Conservation (phyloP, 2,797 vertebrate species). For the Danio aesculapii region DNA sequence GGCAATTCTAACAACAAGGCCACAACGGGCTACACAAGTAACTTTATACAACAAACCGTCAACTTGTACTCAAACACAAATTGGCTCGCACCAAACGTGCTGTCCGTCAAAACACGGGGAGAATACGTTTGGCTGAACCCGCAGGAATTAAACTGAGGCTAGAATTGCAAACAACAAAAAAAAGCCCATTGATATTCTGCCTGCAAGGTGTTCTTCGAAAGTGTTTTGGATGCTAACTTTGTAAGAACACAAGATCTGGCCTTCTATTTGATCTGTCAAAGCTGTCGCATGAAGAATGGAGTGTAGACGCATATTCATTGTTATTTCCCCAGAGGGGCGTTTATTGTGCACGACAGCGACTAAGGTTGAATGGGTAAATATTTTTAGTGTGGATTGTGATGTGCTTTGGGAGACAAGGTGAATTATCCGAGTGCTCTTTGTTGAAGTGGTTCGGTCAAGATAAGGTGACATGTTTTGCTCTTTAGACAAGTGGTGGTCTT, state of each 20-base stretch:
- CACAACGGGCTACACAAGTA: conserved; percentile 22
- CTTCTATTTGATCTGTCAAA: conserved; percentile 35
- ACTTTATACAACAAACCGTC: conserved; percentile 51
- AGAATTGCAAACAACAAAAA: conserved; percentile 37
- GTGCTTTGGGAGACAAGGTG: conserved; percentile 19
- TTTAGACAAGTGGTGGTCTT: conserved; percentile 11
- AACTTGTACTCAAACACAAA: conserved; percentile 55
- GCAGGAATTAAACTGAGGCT: conserved; percentile 25
- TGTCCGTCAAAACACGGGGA: conserved; percentile 32
- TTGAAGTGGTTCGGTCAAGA: conserved; percentile 29
- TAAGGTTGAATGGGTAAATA: conserved; percentile 29
- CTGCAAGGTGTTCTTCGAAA: conserved; percentile 20
- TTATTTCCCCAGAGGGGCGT: conserved; percentile 21
- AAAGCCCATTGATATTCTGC: conserved; percentile 26
- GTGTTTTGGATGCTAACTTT: conserved; percentile 38
- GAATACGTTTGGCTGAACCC: conserved; percentile 16
- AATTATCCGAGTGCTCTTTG: conserved; percentile 17
- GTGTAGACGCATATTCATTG: conserved; percentile 12
- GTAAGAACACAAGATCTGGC: neutral
- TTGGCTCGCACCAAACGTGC: conserved; percentile 45
- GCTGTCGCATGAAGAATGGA: conserved; percentile 32
- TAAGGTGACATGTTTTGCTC: conserved; percentile 20
- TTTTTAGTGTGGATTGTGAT: neutral
- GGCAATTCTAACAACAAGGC: conserved; percentile 31
- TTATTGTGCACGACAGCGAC: conserved; percentile 23